A percentile compares a stretch with the other conserved stretches of the same genome.
Evolutionary conservation across 1,140 invertebrate species (phyloP).

Genomic region (Eumaeus atala): DNA sequence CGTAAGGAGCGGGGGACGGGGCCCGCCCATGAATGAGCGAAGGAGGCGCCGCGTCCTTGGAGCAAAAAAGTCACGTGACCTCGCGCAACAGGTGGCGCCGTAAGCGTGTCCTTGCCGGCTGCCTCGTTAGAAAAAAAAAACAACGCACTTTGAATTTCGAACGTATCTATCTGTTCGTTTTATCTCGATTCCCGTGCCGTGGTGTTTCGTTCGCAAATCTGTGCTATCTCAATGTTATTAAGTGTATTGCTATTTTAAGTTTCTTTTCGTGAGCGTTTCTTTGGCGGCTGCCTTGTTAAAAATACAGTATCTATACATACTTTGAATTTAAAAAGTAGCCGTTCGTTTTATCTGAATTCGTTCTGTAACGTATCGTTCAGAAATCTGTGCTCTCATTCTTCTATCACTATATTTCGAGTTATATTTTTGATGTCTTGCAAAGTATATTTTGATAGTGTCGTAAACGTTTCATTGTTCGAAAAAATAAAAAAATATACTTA

Average conservation of each 20-base stretch:
- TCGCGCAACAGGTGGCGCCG: conserved; percentile 65
- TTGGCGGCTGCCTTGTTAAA: too few relatives aligned
- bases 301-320: too few relatives aligned
- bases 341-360: too few relatives aligned
- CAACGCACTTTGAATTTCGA: conserved; percentile 15
- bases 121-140: conserved; percentile 46
- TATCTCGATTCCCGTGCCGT: neutral
- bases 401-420: too few relatives aligned
- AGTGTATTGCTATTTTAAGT: neutral
- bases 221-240: neutral
- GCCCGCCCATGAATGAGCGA: conserved; percentile 67
- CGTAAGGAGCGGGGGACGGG: conserved; percentile 51
- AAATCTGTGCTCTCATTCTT: too few relatives aligned
- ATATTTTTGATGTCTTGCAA: too few relatives aligned
- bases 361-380: too few relatives aligned
- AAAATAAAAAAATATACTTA: too few relatives aligned
- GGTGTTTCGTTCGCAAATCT: neutral
- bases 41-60: conserved; percentile 68
- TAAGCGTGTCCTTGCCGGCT: conserved; percentile 57
- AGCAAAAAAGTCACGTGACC: conserved; percentile 72
- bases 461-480: too few relatives aligned
- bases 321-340: too few relatives aligned
- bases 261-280: too few relatives aligned
- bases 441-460: too few relatives aligned
- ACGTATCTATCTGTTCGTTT: conserved; percentile 2